Base-by-base conservation (phyloP, 64 coral and sea anemone species). In the Orbicella faveolata region DNA sequence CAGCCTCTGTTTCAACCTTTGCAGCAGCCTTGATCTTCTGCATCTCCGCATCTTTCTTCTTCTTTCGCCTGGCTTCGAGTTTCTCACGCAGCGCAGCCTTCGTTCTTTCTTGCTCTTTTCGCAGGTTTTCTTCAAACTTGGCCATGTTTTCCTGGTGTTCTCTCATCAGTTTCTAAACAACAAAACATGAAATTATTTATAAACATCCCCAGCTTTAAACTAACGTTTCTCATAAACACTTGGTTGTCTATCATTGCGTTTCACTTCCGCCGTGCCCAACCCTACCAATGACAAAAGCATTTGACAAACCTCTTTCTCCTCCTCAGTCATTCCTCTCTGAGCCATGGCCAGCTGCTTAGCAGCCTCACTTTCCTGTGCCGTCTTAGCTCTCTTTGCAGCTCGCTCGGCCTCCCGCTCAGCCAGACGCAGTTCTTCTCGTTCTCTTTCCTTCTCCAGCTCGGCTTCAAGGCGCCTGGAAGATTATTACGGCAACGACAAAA, bases 131-230 rank as follows among this genome's bases (percentile, higher is more conserved):
- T 79, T 95, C 90, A 87, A 98, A 95, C 61, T 98, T 98, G 4
- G 88, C 94, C 96, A 98, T 98, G 90, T 98, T 95, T 81, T 93
- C 90, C 73, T 95, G 90, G 74, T 98, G 96, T 52, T 98, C 96
- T 93, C 30, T 90, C 25, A 98, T 87, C 3, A 98, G 94, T 93
- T 95, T 95, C 96, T 98, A 63, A 15, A 65, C 54, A 69, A 14
- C 62, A 39, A 80, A 3, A 69, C 59, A 87, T 12, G 19, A 78
- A 23, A 7, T 23, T 21, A 41, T 53, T 12, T 74, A 15, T 34
- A 74, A 15, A 2, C 78, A 2, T 59, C 55, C 15, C 10, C 55
- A 15, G 55, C 55, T 16, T 1, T 59, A 48, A 48, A 48, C 4
- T 48, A 48, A 4, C 7, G 44, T 48, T 48, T 48, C 44, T 48